Conservation (phyloP, 2,797 vertebrate species). For the Chromobotia macracanthus region DNA sequence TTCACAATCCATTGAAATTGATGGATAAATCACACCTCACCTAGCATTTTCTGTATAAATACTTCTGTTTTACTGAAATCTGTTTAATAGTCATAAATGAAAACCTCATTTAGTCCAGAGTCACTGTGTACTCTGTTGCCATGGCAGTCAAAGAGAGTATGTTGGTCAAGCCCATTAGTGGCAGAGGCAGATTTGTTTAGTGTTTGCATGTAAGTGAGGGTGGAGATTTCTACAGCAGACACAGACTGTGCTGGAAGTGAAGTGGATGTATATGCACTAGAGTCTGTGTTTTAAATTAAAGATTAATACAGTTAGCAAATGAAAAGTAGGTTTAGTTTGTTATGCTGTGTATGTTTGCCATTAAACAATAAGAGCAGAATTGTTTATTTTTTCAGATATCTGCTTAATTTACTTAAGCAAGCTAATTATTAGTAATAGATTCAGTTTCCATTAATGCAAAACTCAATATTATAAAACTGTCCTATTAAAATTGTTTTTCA, state of each 20-base stretch:
- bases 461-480: background rate
- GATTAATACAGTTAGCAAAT: background rate
- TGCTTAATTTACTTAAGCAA: constrained; percentile 4
- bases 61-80: background rate
- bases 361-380: background rate
- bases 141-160: constrained; percentile 2
- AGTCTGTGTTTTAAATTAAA: background rate
- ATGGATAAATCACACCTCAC: background rate
- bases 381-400: constrained; percentile 11
- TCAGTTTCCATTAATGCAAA: constrained; percentile 7
- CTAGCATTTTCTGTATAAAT: background rate
- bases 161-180: background rate
- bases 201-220: constrained; percentile 34
- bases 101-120: constrained; percentile 43
- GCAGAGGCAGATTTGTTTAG: constrained; percentile 27
- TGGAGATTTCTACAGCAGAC: background rate
- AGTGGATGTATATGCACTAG: background rate
- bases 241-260: background rate
- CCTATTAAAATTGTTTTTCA: no score
- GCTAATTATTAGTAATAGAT: background rate
- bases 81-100: constrained; percentile 53
- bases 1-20: background rate
- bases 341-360: constrained; percentile 15
- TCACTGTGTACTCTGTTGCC: constrained; percentile 6
- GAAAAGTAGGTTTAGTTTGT: background rate